These are phyloP conservation scores for Neolamprologus kungweensis DNA, from an alignment of 2,113 vertebrate genomes.

Conservation along the genomic window DNA sequence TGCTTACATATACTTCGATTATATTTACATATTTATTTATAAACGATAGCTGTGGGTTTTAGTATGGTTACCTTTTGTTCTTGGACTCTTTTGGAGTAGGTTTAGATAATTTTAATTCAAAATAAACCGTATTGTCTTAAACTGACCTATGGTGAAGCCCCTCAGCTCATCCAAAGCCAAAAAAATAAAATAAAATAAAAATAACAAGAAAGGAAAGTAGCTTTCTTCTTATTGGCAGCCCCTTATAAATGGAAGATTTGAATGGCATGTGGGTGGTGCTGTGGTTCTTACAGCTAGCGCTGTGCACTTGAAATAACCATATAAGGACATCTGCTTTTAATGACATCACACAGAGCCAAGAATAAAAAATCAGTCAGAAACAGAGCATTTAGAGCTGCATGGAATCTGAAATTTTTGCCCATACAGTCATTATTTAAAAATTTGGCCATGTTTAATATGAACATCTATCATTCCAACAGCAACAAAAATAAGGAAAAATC, in stretches of 20 bases:
- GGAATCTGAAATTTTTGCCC: neutral
- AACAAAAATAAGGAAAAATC: neutral
- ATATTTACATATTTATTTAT: neutral
- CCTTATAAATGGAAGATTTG: neutral
- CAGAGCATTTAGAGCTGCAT: neutral
- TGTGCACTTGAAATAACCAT: neutral
- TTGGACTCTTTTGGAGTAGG: neutral
- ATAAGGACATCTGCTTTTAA: neutral
- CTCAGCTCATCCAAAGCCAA: neutral
- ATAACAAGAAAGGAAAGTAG: neutral
- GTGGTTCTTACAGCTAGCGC: neutral
- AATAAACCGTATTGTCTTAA: neutral
- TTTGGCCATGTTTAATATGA: neutral
- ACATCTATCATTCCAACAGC: neutral
- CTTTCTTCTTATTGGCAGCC: neutral
- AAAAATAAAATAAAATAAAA: neutral
- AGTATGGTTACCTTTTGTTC: neutral
- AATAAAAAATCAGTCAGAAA: neutral
- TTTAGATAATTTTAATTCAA: neutral
- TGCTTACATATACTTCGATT: neutral
- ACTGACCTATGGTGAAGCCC: neutral
- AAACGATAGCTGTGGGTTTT: neutral
- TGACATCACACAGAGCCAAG: neutral
- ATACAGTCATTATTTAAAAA: neutral
- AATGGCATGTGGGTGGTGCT: neutral